Percentiles rank a stretch among this genome's conserved stretches.
These are phyloP conservation scores for Austrolebias charrua DNA, from an alignment of 2,797 vertebrate species.

Conservation along the genomic window DNA sequence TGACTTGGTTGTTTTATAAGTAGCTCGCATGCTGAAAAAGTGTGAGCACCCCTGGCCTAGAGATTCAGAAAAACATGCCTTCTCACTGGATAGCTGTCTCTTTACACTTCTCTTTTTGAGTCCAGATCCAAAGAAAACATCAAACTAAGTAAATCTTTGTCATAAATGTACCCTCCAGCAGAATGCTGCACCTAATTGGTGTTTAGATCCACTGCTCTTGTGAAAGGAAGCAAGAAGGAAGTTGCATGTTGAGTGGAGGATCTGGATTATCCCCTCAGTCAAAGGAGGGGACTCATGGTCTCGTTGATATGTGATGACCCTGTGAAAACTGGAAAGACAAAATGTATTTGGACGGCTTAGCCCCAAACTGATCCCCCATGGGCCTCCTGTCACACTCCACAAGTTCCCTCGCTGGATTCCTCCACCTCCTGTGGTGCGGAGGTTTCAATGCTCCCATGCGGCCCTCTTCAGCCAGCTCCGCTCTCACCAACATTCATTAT, in stretches of 20 bases:
- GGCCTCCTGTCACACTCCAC: constrained; percentile 65
- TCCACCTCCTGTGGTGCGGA: constrained; percentile 54
- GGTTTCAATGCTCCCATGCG: constrained; percentile 64
- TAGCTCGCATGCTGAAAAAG: too few species aligned
- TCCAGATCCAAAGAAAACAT: constrained; percentile 78
- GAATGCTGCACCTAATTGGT: constrained; percentile 53
- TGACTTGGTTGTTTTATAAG: too few species aligned
- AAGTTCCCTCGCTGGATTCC: constrained; percentile 39
- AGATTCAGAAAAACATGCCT: constrained; percentile 53
- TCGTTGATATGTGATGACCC: constrained; percentile 40
- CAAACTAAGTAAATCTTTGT: constrained; percentile 68
- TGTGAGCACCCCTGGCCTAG: too few species aligned
- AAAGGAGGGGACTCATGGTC: constrained; percentile 47
- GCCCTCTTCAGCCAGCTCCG: constrained; percentile 61
- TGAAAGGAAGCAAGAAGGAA: constrained; percentile 69
- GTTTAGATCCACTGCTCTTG: constrained; percentile 50
- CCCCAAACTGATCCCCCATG: constrained; percentile 46
- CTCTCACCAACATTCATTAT: constrained; percentile 63
- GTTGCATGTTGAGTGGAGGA: constrained; percentile 53
- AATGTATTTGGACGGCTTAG: constrained; percentile 45
- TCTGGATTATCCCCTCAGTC: constrained; percentile 51
- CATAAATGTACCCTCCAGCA: constrained; percentile 65
- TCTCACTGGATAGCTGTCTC: constrained; percentile 23
- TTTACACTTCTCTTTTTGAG: constrained; percentile 54
- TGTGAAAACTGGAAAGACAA: constrained; percentile 50